phyloP scores from a whole-genome alignment of 2,888 invertebrate genomes.

The Caenorhabditis japonica region DNA sequence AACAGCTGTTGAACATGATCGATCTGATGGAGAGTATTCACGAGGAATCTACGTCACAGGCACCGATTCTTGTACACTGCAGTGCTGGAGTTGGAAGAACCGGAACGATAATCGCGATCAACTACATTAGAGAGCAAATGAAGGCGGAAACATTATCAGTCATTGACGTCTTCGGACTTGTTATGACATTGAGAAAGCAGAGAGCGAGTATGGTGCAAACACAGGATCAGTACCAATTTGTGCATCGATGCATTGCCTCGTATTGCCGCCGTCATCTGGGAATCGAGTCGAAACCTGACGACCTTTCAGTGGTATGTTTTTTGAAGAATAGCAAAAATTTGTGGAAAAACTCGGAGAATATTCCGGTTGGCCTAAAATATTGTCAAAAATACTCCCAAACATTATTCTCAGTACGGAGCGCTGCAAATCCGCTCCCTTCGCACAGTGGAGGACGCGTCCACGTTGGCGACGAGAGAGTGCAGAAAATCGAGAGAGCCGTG shows the following conservation, averaged over 20 bases:
- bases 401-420: no score
- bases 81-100: constrained; percentile 74
- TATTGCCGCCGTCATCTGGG: constrained; percentile 61
- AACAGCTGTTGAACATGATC: constrained; percentile 69
- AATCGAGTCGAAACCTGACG: constrained; percentile 31
- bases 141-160: constrained; percentile 41
- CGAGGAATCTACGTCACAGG: constrained; percentile 4
- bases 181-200: constrained; percentile 66
- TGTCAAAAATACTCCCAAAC: no score
- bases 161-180: constrained; percentile 65
- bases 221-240: constrained; percentile 71
- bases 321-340: not conserved
- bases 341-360: no score
- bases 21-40: constrained; percentile 66
- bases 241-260: constrained; percentile 67
- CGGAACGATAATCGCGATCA: constrained; percentile 72
- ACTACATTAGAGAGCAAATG: constrained; percentile 66
- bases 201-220: constrained; percentile 73
- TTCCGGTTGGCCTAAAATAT: no score
- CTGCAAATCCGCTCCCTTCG: no score
- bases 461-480: no score
- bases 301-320: constrained; percentile 3
- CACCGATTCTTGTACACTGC: constrained; percentile 73
- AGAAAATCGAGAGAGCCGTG: no score
- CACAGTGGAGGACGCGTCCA: no score